A percentile compares a stretch with the other conserved stretches of the same genome.
Conservation (phyloP, 2,113 vertebrate species). For the Eudorcas thomsonii region DNA sequence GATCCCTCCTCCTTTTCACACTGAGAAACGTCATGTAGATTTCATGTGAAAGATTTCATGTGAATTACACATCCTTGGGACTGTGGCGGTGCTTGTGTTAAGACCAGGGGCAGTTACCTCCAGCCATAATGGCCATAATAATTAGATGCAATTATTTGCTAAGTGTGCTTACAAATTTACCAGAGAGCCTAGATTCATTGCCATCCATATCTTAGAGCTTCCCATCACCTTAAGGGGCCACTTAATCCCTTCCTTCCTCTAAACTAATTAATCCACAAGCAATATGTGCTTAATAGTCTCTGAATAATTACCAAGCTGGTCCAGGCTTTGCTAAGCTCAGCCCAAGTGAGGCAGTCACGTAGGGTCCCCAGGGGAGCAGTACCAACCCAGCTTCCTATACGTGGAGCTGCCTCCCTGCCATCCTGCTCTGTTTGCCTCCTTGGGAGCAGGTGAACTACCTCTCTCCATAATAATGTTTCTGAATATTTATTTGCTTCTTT, state of each 20-base stretch:
- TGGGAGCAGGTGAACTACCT: neutral
- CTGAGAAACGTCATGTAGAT: rapidly evolving
- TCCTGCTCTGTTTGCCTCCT: neutral
- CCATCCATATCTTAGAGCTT: neutral
- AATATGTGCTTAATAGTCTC: neutral
- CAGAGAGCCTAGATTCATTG: neutral
- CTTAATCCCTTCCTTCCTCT: constrained; percentile 19
- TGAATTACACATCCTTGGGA: neutral
- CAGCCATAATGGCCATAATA: neutral
- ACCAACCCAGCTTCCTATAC: too few relatives aligned
- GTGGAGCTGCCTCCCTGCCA: too few relatives aligned
- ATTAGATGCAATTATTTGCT: constrained; percentile 14
- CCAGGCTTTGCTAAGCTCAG: neutral
- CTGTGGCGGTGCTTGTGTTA: neutral
- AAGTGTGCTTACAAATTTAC: neutral
- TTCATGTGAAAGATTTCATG: neutral
- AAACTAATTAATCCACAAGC: constrained; percentile 43
- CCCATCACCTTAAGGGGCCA: neutral
- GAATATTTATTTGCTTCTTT: neutral
- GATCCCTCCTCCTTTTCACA: too few relatives aligned
- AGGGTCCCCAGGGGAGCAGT: neutral
- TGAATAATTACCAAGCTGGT: neutral
- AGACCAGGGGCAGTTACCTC: neutral
- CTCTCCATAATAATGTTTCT: neutral
- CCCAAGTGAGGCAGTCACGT: neutral